These are phyloP conservation scores for Tinea trinotella DNA, from an alignment of 2,888 invertebrate genomes.

Conservation along the genomic window DNA sequence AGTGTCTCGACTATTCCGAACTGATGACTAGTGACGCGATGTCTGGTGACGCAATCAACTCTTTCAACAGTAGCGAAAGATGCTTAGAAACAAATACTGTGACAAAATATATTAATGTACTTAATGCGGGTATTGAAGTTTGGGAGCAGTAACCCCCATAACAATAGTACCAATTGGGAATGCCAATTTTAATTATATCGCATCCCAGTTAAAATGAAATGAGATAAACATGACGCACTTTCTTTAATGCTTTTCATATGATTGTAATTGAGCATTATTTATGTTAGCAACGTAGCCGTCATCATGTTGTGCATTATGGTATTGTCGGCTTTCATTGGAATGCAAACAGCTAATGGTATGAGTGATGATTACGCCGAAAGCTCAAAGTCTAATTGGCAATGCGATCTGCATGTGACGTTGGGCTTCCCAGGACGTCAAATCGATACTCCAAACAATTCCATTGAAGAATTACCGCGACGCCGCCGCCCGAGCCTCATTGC, in stretches of 20 bases:
- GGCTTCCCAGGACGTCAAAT: neutral
- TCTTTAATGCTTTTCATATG: neutral
- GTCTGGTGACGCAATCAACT: constrained; percentile 41
- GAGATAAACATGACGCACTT: neutral
- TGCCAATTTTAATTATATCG: neutral
- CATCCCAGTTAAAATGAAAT: neutral
- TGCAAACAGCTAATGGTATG: neutral
- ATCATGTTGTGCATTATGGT: neutral
- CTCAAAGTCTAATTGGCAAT: neutral
- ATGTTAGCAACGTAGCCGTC: neutral
- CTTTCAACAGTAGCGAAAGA: neutral
- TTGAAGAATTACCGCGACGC: neutral
- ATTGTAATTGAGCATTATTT: neutral
- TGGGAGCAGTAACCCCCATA: neutral
- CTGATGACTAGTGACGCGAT: constrained; percentile 42
- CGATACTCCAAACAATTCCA: constrained; percentile 3
- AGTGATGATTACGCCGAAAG: neutral
- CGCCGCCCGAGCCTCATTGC: constrained; percentile 32
- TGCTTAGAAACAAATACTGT: neutral
- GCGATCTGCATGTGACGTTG: neutral
- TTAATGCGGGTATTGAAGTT: neutral
- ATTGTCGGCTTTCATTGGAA: neutral
- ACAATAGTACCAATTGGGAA: neutral
- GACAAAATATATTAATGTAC: neutral
- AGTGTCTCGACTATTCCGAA: constrained; percentile 40